phyloP scores from a whole-genome alignment of 2,888 invertebrate genomes.

The Noctuana brunneofusca region DNA sequence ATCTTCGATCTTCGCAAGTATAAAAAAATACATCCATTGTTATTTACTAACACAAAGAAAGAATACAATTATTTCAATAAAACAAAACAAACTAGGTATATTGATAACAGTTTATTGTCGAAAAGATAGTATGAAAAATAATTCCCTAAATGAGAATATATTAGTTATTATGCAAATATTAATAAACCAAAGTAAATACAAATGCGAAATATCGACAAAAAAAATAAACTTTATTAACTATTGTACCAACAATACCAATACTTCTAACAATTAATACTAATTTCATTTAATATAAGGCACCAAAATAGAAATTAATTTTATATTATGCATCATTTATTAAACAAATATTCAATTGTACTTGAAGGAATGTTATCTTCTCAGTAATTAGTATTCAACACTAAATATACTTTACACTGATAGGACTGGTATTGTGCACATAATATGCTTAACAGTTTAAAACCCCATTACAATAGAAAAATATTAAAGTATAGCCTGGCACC shows the following conservation, averaged over 20 bases:
- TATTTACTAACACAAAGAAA: too few relatives aligned
- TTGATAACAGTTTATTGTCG: too few relatives aligned
- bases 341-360: slow-evolving; percentile 25
- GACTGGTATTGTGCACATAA: not conserved
- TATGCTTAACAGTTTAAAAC: not conserved
- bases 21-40: too few relatives aligned
- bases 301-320: slow-evolving; percentile 15
- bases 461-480: not conserved
- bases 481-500: slow-evolving; percentile 4
- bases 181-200: not conserved
- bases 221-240: not conserved
- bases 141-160: not conserved
- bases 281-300: slow-evolving; percentile 13
- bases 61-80: too few relatives aligned
- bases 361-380: slow-evolving; percentile 21
- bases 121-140: not conserved
- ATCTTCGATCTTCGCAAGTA: too few relatives aligned
- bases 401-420: not conserved
- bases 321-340: slow-evolving; percentile 21
- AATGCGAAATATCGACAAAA: not conserved
- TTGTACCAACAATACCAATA: not conserved
- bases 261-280: not conserved
- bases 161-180: not conserved
- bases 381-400: slow-evolving; percentile 1
- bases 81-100: too few relatives aligned